phyloP scores from a whole-genome alignment of 2,797 vertebrate genomes.

The Acrossocheilus wenchowensis region DNA sequence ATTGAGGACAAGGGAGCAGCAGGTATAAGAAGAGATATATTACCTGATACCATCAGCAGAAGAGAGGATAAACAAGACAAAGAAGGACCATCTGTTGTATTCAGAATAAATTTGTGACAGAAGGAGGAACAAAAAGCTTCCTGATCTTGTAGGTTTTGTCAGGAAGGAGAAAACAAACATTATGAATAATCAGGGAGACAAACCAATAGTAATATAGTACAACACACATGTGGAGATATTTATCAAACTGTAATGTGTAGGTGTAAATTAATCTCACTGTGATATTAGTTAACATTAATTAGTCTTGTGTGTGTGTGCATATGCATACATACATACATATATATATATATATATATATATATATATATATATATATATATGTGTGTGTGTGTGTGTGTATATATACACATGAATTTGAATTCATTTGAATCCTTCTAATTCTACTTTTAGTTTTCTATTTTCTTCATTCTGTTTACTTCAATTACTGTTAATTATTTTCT shows the following conservation, averaged over 20 bases:
- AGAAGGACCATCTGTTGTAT: constrained; percentile 9
- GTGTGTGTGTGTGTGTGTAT: too few species aligned
- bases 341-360: too few species aligned
- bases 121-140: background rate
- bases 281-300: background rate
- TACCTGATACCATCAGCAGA: background rate
- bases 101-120: constrained; percentile 10
- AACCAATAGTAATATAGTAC: background rate
- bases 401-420: too few species aligned
- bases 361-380: too few species aligned
- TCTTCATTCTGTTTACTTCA: background rate
- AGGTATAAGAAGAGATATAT: constrained; percentile 24
- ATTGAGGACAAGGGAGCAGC: constrained; percentile 24
- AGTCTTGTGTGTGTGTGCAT: too few species aligned
- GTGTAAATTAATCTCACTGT: background rate
- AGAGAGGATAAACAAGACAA: constrained; percentile 2
- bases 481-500: background rate
- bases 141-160: background rate
- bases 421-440: background rate
- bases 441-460: background rate
- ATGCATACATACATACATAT: too few species aligned
- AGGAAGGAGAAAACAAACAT: background rate
- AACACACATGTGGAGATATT: background rate
- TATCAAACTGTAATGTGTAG: background rate
- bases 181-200: background rate